Conservation (phyloP, 2,797 vertebrate species). For the Gymnopithys bicolor region DNA sequence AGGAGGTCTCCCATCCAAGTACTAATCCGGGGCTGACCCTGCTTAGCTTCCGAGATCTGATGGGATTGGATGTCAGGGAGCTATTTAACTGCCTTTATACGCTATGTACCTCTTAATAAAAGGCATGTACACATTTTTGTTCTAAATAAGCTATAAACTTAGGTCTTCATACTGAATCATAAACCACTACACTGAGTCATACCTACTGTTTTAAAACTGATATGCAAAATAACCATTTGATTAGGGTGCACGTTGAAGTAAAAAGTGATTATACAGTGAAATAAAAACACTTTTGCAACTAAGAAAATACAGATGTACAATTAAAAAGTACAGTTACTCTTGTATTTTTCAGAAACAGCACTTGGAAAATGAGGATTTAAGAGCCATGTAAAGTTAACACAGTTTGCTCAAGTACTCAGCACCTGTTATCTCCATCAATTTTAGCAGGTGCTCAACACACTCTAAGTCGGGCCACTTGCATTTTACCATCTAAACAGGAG, state of each 20-base stretch:
- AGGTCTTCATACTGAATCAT: background rate
- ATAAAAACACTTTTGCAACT: background rate
- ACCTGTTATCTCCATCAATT: background rate
- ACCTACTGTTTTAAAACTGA: background rate
- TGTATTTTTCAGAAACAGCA: background rate
- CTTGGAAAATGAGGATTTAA: background rate
- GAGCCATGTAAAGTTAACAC: background rate
- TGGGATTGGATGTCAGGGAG: too few relatives aligned
- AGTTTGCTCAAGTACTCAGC: background rate
- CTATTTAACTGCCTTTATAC: too few relatives aligned
- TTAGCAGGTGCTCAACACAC: background rate
- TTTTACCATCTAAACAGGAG: background rate
- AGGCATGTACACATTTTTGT: background rate
- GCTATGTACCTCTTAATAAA: accelerated
- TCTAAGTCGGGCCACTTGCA: background rate
- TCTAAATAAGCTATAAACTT: background rate
- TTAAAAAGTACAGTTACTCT: background rate
- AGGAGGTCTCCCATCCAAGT: too few relatives aligned
- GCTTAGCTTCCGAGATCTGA: too few relatives aligned
- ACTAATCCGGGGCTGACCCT: too few relatives aligned
- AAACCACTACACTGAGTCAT: background rate
- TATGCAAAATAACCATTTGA: background rate
- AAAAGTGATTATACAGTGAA: background rate
- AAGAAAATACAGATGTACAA: background rate
- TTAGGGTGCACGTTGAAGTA: background rate